phyloP scores from a whole-genome alignment of 2,888 invertebrate species.

The Cerceris rybyensis region DNA sequence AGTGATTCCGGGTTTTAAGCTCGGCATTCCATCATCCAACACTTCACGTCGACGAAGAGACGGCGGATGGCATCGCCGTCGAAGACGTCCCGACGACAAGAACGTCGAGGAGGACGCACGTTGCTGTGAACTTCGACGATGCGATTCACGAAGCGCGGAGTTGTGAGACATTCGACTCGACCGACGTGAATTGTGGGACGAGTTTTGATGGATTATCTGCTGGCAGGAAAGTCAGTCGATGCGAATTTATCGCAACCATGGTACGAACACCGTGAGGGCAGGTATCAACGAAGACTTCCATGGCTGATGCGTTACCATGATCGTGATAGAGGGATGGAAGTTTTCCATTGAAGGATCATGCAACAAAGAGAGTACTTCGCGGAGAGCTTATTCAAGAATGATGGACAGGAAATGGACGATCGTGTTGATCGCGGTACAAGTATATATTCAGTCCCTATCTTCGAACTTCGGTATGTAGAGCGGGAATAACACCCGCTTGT shows the following conservation, averaged over 20 bases:
- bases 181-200: constrained; percentile 50
- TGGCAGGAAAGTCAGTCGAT: constrained; percentile 48
- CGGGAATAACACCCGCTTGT: too few relatives aligned
- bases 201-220: constrained; percentile 65
- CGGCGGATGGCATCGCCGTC: constrained; percentile 30
- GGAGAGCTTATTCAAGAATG: too few relatives aligned
- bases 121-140: constrained; percentile 9
- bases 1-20: constrained; percentile 67
- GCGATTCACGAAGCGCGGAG: constrained; percentile 40
- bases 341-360: constrained; percentile 25
- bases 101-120: constrained; percentile 19
- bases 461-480: too few relatives aligned
- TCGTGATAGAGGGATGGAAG: constrained; percentile 30
- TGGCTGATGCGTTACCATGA: constrained; percentile 30
- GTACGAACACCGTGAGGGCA: background rate
- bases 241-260: constrained; percentile 56
- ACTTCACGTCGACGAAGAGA: constrained; percentile 48
- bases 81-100: constrained; percentile 42
- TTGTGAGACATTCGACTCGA: constrained; percentile 27
- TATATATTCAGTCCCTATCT: too few relatives aligned
- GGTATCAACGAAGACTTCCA: constrained; percentile 9
- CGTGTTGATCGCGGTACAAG: too few relatives aligned
- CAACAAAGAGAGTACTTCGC: too few relatives aligned
- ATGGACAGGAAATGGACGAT: too few relatives aligned
- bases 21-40: constrained; percentile 64